Percentiles rank a stretch among this genome's conserved stretches.
These are phyloP conservation scores for Metalampra italica DNA, from an alignment of 2,888 invertebrate species.

Conservation along the genomic window DNA sequence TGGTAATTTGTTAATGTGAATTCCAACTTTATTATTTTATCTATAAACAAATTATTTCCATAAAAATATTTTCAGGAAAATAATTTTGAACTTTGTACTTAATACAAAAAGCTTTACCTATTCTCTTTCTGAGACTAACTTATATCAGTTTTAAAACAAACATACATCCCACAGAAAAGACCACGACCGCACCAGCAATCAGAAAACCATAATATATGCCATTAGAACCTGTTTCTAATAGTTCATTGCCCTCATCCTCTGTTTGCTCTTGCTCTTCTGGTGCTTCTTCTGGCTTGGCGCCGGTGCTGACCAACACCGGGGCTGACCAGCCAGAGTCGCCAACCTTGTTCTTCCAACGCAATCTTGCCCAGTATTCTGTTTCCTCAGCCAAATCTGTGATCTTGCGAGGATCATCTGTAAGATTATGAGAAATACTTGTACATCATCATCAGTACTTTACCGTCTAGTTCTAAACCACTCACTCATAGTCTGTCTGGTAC, in stretches of 20 bases:
- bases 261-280: constrained; percentile 10
- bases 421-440: not conserved
- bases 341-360: constrained; percentile 41
- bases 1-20: too few relatives aligned
- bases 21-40: too few relatives aligned
- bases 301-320: constrained; percentile 26
- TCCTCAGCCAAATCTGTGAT: constrained; percentile 35
- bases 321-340: constrained; percentile 52
- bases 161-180: constrained; percentile 44
- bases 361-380: constrained; percentile 47
- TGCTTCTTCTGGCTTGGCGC: constrained; percentile 9
- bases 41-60: too few relatives aligned
- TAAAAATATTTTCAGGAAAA: too few relatives aligned
- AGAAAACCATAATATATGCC: constrained; percentile 52
- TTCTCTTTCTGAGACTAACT: not conserved
- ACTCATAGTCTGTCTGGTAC: too few relatives aligned
- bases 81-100: too few relatives aligned
- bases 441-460: not conserved
- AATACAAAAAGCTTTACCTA: too few relatives aligned
- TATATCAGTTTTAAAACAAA: constrained; percentile 42
- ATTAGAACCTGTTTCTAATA: constrained; percentile 14
- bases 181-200: constrained; percentile 46
- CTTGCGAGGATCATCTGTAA: constrained; percentile 17
- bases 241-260: constrained; percentile 12
- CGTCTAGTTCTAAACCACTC: too few relatives aligned